A percentile compares a stretch with the other conserved stretches of the same genome.
These are phyloP conservation scores for Thymallus thymallus DNA, from an alignment of 2,113 vertebrate species.

Conservation along the genomic window DNA sequence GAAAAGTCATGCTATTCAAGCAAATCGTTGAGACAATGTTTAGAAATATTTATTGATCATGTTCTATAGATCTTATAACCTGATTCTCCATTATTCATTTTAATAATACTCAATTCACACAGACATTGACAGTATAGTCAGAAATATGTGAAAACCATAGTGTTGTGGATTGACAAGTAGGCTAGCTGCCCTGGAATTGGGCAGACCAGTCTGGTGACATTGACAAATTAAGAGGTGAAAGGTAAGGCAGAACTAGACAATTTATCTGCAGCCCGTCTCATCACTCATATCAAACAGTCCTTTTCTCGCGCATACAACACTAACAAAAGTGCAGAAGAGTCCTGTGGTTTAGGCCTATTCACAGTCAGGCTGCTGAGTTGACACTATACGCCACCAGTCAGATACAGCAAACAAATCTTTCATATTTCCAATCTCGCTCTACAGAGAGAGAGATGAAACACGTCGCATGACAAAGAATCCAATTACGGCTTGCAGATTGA, in stretches of 20 bases:
- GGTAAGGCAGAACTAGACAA: background rate
- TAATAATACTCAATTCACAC: too few species aligned
- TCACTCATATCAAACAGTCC: too few species aligned
- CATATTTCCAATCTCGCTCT: slow-evolving; percentile 3
- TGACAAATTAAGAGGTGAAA: background rate
- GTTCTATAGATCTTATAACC: too few species aligned
- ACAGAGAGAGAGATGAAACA: slow-evolving; percentile 12
- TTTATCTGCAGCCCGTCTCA: background rate
- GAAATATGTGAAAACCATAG: too few species aligned
- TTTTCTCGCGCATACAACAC: background rate
- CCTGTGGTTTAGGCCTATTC: background rate
- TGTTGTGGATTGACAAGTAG: too few species aligned
- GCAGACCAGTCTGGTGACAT: too few species aligned
- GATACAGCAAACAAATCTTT: background rate
- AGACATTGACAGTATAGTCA: too few species aligned
- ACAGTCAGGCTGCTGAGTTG: background rate
- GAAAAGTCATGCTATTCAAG: too few species aligned
- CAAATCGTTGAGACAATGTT: too few species aligned
- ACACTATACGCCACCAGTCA: background rate
- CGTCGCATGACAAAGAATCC: slow-evolving; percentile 31
- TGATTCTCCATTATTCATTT: too few species aligned
- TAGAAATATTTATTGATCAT: too few species aligned
- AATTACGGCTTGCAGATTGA: slow-evolving; percentile 39
- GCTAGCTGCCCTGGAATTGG: too few species aligned
- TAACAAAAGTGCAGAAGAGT: background rate